Percentiles rank a stretch among this genome's conserved stretches.
These are phyloP conservation scores for Taxidea taxus DNA, from an alignment of 2,113 vertebrate species.

Conservation along the genomic window DNA sequence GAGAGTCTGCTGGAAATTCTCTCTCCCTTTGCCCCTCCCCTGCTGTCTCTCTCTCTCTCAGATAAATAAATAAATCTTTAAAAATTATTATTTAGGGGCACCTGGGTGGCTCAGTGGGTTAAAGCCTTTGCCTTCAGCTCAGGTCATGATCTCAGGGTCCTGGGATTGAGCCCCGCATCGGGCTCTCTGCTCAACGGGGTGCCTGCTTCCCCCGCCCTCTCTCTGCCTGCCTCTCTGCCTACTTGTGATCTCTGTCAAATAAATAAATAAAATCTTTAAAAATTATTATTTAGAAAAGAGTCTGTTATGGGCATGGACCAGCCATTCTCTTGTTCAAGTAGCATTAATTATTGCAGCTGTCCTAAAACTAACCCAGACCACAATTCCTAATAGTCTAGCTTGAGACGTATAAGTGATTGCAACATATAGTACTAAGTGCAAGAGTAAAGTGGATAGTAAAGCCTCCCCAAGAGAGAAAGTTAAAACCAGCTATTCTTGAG, in stretches of 20 bases:
- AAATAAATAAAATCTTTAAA: neutral
- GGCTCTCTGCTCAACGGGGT: too few relatives aligned
- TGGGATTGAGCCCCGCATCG: too few relatives aligned
- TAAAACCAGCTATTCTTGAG: neutral
- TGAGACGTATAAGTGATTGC: neutral
- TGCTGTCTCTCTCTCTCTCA: neutral
- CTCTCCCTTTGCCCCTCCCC: neutral
- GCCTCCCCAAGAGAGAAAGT: neutral
- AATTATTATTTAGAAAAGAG: neutral
- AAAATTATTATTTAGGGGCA: neutral
- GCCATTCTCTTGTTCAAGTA: neutral
- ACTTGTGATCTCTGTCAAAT: neutral
- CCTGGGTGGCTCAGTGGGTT: too few relatives aligned
- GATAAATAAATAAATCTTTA: neutral
- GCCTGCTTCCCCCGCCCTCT: too few relatives aligned
- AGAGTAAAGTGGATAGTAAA: neutral
- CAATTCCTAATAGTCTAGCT: neutral
- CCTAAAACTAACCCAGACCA: neutral
- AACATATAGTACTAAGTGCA: neutral
- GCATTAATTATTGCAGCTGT: neutral
- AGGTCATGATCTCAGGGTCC: too few relatives aligned
- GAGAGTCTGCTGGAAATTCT: neutral
- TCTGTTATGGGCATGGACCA: neutral
- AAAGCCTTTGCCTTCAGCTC: too few relatives aligned
- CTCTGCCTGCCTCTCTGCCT: too few relatives aligned